Evolutionary conservation across 53 echinoderm and acorn worm genomes (phyloP).

Genomic region (Apostichopus leukothele): DNA sequence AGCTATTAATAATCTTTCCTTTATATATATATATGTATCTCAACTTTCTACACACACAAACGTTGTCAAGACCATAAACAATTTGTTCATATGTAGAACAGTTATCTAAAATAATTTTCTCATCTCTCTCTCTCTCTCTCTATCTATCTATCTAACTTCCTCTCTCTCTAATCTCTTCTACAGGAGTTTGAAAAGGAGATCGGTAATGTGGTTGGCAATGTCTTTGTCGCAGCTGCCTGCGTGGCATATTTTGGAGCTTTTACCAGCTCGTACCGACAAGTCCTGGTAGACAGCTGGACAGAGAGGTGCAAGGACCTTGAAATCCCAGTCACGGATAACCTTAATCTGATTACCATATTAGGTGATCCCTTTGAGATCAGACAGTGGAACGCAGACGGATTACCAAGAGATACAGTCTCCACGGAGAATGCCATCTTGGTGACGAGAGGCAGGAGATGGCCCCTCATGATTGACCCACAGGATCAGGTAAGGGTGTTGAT

Average conservation of each 20-base stretch:
- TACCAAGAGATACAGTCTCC: constrained; percentile 94
- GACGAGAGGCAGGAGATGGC: constrained; percentile 94
- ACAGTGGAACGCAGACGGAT: constrained; percentile 98
- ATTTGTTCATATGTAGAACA: not conserved
- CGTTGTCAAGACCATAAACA: not conserved
- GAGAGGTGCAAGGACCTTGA: constrained; percentile 86
- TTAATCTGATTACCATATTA: constrained; percentile 85
- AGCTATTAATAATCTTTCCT: too few relatives aligned
- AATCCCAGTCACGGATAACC: constrained; percentile 90
- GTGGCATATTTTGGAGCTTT: constrained; percentile 99
- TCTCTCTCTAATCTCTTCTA: not conserved
- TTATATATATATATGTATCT: too few relatives aligned
- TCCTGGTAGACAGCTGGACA: constrained; percentile 87
- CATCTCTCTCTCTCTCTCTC: not conserved
- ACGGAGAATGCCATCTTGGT: constrained; percentile 99
- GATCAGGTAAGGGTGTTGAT: constrained; percentile 80
- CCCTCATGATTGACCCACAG: constrained; percentile 99
- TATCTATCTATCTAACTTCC: not conserved
- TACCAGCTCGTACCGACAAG: constrained; percentile 87
- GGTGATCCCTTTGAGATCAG: constrained; percentile 98
- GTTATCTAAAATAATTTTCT: not conserved
- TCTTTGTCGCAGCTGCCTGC: constrained; percentile 97
- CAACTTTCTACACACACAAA: too few relatives aligned
- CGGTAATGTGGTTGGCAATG: constrained; percentile 95
- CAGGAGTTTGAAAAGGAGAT: constrained; percentile 98